A percentile compares a stretch with the other conserved stretches of the same genome.
Conservation (phyloP, 2,113 vertebrate genomes). For the Solea senegalensis region DNA sequence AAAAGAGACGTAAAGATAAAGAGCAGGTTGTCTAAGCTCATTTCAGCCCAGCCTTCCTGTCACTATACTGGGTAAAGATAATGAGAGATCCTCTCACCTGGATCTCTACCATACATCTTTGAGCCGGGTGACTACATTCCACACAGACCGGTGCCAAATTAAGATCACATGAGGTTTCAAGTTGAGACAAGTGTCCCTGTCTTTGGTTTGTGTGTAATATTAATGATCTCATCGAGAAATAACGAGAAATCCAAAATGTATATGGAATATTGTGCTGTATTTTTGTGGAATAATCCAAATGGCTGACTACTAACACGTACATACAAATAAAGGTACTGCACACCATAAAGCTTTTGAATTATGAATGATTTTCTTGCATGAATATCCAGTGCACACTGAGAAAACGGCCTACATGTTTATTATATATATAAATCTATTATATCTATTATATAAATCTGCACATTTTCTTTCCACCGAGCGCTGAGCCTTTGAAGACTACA, state of each 20-base stretch:
- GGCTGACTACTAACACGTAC: no score
- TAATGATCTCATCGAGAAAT: not conserved
- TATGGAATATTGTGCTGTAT: no score
- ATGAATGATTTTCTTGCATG: slow-evolving; percentile 7
- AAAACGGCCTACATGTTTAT: not conserved
- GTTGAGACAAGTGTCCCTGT: not conserved
- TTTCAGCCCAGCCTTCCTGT: slow-evolving; percentile 42
- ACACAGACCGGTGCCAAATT: slow-evolving; percentile 7
- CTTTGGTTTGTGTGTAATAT: slow-evolving; percentile 3
- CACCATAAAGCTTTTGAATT: slow-evolving; percentile 2
- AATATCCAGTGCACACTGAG: slow-evolving; percentile 23
- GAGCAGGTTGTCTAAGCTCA: slow-evolving; percentile 52
- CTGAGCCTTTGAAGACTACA: not conserved
- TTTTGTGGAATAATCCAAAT: no score
- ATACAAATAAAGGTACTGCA: no score
- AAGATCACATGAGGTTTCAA: not conserved
- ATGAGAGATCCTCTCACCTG: slow-evolving; percentile 51
- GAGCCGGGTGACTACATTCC: not conserved
- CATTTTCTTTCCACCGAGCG: slow-evolving; percentile 8
- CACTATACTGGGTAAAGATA: slow-evolving; percentile 55
- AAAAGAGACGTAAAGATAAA: slow-evolving; percentile 37
- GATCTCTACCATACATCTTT: not conserved
- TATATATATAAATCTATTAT: no score
- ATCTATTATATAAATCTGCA: slow-evolving; percentile 10
- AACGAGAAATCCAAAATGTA: no score